Conservation (phyloP, 2,797 vertebrate genomes). For the Sebastes wilsoni region DNA sequence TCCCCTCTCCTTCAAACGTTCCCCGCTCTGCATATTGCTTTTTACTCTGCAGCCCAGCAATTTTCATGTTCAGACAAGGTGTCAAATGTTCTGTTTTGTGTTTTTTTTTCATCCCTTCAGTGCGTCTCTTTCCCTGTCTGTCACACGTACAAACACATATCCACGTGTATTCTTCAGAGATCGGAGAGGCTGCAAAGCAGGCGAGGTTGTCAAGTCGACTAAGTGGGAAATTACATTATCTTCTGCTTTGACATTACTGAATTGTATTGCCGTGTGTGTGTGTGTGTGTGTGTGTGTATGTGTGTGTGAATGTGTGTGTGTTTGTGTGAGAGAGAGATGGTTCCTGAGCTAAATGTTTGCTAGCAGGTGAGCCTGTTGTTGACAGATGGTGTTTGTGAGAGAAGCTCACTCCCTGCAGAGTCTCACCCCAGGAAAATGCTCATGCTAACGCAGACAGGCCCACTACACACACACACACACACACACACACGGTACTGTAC, state of each 20-base stretch:
- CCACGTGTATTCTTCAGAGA: constrained; percentile 53
- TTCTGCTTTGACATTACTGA: constrained; percentile 69
- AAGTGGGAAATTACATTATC: constrained; percentile 76
- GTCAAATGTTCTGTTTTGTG: constrained; percentile 66
- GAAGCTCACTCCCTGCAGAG: constrained; percentile 88
- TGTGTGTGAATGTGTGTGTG: background rate
- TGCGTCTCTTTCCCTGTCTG: constrained; percentile 13
- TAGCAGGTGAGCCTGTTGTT: constrained; percentile 87
- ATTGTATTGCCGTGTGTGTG: constrained; percentile 31
- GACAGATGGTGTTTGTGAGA: constrained; percentile 92
- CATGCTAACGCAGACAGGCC: constrained; percentile 69
- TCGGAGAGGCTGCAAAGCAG: constrained; percentile 57
- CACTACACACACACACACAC: constrained; percentile 34
- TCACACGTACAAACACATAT: constrained; percentile 20
- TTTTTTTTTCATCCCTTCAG: constrained; percentile 32
- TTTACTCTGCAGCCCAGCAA: constrained; percentile 47
- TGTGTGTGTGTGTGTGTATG: constrained; percentile 16
- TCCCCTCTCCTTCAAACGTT: constrained; percentile 5
- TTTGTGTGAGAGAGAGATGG: constrained; percentile 26
- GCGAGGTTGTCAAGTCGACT: constrained; percentile 67
- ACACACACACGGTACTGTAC: constrained; percentile 1
- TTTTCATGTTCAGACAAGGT: constrained; percentile 71
- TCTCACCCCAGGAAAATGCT: constrained; percentile 80
- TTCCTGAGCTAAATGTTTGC: constrained; percentile 86
- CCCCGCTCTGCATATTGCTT: constrained; percentile 43